Evolutionary conservation across 2,113 vertebrate species (phyloP).

Genomic region (Ranitomeya variabilis): DNA sequence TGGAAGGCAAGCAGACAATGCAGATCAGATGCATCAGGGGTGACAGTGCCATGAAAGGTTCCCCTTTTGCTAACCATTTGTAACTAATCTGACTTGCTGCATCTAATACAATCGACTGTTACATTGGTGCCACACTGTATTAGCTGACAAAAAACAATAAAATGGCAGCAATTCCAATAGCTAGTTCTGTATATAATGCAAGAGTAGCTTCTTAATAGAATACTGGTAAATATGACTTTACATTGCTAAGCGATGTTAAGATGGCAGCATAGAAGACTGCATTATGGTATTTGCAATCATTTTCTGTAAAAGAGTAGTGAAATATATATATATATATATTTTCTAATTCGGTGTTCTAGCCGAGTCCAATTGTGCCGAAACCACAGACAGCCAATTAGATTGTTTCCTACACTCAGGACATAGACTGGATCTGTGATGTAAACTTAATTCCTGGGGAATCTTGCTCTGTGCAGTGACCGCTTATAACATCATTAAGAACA

Average conservation of each 20-base stretch:
- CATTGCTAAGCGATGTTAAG: background rate
- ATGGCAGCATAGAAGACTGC: conserved; percentile 8
- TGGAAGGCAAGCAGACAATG: conserved; percentile 56
- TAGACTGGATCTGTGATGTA: background rate
- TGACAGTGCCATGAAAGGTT: conserved; percentile 43
- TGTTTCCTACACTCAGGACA: background rate
- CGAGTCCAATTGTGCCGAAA: background rate
- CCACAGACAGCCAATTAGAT: background rate
- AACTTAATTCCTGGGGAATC: background rate
- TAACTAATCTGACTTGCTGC: background rate
- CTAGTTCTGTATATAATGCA: background rate
- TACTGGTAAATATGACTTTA: background rate
- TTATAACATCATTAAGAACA: background rate
- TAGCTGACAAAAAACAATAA: background rate
- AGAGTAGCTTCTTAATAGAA: background rate
- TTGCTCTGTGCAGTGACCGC: background rate
- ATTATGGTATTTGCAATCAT: background rate
- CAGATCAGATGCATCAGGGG: conserved; percentile 54
- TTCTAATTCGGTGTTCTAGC: background rate
- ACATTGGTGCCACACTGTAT: background rate
- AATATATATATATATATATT: background rate
- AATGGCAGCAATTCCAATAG: background rate
- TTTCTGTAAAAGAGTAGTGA: background rate
- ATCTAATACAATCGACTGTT: background rate
- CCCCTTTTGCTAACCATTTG: background rate